Percentiles rank a stretch among this genome's conserved stretches.
phyloP scores from a whole-genome alignment of 2,797 vertebrate genomes.

The Ataeniobius toweri region DNA sequence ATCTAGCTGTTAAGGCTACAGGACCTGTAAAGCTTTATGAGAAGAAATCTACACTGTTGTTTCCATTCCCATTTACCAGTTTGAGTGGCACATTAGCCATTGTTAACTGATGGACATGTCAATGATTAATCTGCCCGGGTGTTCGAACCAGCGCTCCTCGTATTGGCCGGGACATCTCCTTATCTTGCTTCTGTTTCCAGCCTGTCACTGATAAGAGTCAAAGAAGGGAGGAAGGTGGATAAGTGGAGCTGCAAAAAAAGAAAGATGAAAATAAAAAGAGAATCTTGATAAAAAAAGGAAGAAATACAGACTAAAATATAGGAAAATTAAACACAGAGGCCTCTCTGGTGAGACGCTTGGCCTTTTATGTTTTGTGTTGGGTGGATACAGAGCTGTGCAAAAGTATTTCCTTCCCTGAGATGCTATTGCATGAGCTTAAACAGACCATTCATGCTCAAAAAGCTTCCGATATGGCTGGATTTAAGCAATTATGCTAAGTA shows the following conservation, averaged over 20 bases:
- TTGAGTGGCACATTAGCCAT: slow-evolving; percentile 57
- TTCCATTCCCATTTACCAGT: slow-evolving; percentile 53
- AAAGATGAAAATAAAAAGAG: slow-evolving; percentile 44
- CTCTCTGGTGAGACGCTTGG: slow-evolving; percentile 27
- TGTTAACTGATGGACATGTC: slow-evolving; percentile 77
- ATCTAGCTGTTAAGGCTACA: slow-evolving; percentile 38
- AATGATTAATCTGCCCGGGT: slow-evolving; percentile 75
- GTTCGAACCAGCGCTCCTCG: slow-evolving; percentile 71
- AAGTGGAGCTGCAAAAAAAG: slow-evolving; percentile 34
- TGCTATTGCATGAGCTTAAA: background rate
- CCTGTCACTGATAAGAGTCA: slow-evolving; percentile 75
- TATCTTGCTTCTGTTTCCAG: slow-evolving; percentile 75
- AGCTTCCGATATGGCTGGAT: background rate
- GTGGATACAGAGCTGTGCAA: slow-evolving; percentile 23
- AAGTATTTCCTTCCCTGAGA: background rate
- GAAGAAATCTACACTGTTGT: slow-evolving; percentile 59
- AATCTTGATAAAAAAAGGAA: slow-evolving; percentile 19
- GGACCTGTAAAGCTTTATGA: slow-evolving; percentile 45
- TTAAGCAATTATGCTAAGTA: background rate
- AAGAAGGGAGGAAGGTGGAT: slow-evolving; percentile 17
- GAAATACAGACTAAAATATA: slow-evolving; percentile 34
- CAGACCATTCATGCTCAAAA: background rate
- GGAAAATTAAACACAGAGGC: slow-evolving; percentile 52
- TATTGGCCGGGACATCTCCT: slow-evolving; percentile 68
- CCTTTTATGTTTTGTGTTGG: slow-evolving; percentile 29